Evolutionary conservation across 1,140 invertebrate genomes (phyloP), one percentile per base, ranked within the genome.

Genomic region (Atopsyche davidsoni): DNA sequence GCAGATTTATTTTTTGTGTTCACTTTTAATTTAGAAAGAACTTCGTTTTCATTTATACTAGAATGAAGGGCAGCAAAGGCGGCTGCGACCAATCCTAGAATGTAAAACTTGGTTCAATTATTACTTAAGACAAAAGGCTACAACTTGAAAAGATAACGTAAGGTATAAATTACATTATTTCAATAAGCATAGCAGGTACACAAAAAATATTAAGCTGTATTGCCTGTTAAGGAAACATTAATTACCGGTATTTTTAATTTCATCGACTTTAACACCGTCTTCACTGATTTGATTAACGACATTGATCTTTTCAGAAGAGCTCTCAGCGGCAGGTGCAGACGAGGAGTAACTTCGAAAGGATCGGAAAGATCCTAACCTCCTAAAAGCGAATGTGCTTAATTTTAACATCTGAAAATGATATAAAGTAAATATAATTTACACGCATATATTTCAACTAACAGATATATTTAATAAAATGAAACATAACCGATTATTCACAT

Each of bases 41-140:
- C 65, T 38, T 62, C 58, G 6, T 13, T 4, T 4, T 10, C 19
- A 16, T 41, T 39, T 6, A 16, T n/a, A 32, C 58, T 51, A 43
- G 53, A 21, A 21, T 72, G 66, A 18, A 82, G 60, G 1, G 78
- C 76, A 41, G 79, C 79, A 69, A 82, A 82, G 16, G 75, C 80
- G 34, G 78, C 78, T 18, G 79, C 78, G 9, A 82, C 76, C 47
- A 82, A 54, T 24, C 67, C 70, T 71, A 46, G 18, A 21, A 25
- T 7, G 16, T 7, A 13, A n/a, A 38, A n/a, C n/a, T n/a, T n/a
- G n/a, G n/a, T n/a, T n/a, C n/a, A n/a, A n/a, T n/a, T n/a, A n/a
- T n/a, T n/a, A n/a, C n/a, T n/a, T n/a, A n/a, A n/a, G n/a, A n/a
- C n/a, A 40, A 32, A 24, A 31, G 14, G 25, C 4, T 11, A 19